phyloP scores from a whole-genome alignment of 1,140 invertebrate species.

The Formica exsecta region DNA sequence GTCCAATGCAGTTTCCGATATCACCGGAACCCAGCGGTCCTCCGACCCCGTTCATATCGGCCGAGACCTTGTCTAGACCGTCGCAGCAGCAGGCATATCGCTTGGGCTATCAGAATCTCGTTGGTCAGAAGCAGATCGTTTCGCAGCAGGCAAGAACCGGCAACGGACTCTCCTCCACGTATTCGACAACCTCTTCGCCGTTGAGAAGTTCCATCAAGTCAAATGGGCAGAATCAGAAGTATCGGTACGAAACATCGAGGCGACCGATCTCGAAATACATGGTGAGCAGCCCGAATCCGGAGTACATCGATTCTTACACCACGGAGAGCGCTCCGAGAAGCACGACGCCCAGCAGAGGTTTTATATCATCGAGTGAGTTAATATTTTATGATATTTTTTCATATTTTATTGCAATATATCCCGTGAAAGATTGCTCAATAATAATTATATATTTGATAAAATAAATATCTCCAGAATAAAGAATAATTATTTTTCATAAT shows the following conservation, averaged over 20 bases:
- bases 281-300: constrained; percentile 79
- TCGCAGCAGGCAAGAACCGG: constrained; percentile 39
- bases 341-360: background rate
- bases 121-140: constrained; percentile 50
- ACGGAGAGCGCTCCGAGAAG: constrained; percentile 22
- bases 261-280: constrained; percentile 75
- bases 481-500: no score
- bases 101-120: constrained; percentile 71
- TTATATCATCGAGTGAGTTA: constrained; percentile 44
- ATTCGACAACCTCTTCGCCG: constrained; percentile 13
- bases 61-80: constrained; percentile 57
- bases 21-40: constrained; percentile 6
- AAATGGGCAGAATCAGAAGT: constrained; percentile 5
- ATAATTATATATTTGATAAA: no score
- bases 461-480: no score
- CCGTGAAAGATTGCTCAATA: constrained; percentile 61
- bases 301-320: constrained; percentile 76
- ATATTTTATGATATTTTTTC: constrained; percentile 57
- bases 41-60: constrained; percentile 60
- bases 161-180: background rate
- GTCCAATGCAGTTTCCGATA: constrained; percentile 81
- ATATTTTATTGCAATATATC: constrained; percentile 70
- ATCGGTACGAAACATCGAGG: background rate
- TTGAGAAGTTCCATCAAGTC: background rate
- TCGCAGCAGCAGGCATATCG: constrained; percentile 70